phyloP scores from a whole-genome alignment of 2,888 invertebrate genomes.

The Coleophora deauratella region DNA sequence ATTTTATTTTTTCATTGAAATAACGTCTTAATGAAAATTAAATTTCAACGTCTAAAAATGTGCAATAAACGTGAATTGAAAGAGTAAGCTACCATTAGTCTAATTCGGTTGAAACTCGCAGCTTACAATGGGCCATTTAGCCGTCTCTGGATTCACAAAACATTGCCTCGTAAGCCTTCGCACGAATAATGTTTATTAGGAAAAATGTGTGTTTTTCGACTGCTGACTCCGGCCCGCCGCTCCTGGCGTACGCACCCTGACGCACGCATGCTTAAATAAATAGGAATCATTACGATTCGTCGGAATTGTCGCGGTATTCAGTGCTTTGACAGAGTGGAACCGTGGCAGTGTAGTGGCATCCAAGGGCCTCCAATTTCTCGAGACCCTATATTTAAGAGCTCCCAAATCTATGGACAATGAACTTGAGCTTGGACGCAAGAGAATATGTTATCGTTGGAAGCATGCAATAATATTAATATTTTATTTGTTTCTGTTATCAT shows the following conservation, averaged over 20 bases:
- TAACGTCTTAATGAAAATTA: slow-evolving; percentile 19
- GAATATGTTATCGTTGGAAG: too few species aligned
- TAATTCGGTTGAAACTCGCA: slow-evolving; percentile 58
- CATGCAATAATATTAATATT: too few species aligned
- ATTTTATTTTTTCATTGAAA: neutral
- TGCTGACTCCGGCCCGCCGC: slow-evolving; percentile 1
- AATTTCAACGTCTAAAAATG: slow-evolving; percentile 35
- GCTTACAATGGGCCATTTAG: slow-evolving; percentile 61
- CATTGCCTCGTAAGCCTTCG: slow-evolving; percentile 46
- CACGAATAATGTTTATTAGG: slow-evolving; percentile 58
- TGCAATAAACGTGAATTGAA: slow-evolving; percentile 51
- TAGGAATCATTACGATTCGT: slow-evolving; percentile 8
- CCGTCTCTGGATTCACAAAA: slow-evolving; percentile 56
- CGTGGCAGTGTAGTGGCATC: too few species aligned
- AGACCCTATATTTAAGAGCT: too few species aligned
- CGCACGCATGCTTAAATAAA: slow-evolving; percentile 31
- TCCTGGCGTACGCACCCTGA: too few species aligned
- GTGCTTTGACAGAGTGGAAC: too few species aligned
- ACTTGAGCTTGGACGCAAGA: too few species aligned
- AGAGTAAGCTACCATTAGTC: slow-evolving; percentile 54
- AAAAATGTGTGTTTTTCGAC: slow-evolving; percentile 49
- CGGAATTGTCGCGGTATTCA: slow-evolving; percentile 3
- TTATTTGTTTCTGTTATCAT: too few species aligned
- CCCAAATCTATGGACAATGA: too few species aligned
- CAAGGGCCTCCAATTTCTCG: too few species aligned